Percentiles rank a stretch among this genome's conserved stretches.
These are phyloP conservation scores for Diabrotica balteata DNA, from an alignment of 2,888 invertebrate species.

Conservation along the genomic window DNA sequence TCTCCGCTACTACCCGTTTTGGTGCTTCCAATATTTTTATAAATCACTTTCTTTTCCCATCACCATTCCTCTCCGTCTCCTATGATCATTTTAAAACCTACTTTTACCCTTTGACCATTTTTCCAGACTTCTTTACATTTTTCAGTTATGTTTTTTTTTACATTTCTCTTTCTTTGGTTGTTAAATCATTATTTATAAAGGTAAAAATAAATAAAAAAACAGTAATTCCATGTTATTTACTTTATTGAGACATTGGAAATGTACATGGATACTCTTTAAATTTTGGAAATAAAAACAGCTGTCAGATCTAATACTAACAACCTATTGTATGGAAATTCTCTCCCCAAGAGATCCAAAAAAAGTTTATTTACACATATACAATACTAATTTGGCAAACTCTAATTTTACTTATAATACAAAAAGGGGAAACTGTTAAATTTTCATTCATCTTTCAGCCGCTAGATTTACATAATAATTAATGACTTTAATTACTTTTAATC, in stretches of 20 bases:
- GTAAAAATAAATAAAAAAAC: no score
- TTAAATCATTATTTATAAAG: no score
- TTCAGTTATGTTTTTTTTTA: no score
- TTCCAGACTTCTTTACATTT: no score
- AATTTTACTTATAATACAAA: conserved; percentile 34
- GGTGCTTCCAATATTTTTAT: no score
- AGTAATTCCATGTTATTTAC: not conserved
- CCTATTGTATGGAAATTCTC: conserved; percentile 30
- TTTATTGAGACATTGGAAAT: conserved; percentile 34
- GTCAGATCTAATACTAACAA: conserved; percentile 29
- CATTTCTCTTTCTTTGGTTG: no score
- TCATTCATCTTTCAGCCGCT: not conserved
- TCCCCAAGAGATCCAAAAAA: conserved; percentile 23
- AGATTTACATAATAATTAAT: not conserved
- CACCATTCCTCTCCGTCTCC: no score
- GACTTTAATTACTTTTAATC: not conserved
- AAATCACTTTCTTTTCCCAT: no score
- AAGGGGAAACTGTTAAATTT: not conserved
- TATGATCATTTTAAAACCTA: no score
- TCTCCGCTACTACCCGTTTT: no score
- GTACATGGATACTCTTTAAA: conserved; percentile 28
- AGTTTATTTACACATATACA: conserved; percentile 51
- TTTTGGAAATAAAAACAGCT: conserved; percentile 26
- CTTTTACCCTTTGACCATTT: no score
- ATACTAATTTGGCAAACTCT: conserved; percentile 50